Percentiles rank a stretch among this genome's conserved stretches.
Evolutionary conservation across 2,113 vertebrate genomes (phyloP).

Genomic region (Pungitius pungitius): DNA sequence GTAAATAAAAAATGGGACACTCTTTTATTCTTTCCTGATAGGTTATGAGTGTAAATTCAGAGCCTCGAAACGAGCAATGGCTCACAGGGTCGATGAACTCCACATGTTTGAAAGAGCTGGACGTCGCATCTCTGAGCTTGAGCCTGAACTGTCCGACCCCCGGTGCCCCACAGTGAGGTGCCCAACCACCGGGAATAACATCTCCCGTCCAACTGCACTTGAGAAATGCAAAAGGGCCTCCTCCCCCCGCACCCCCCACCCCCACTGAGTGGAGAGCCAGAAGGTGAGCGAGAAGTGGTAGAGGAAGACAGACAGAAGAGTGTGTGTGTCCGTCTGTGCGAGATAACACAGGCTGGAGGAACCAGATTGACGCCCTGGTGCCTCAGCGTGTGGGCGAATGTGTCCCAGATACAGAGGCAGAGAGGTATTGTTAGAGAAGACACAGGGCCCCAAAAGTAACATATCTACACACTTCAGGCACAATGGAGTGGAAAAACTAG

Average conservation of each 20-base stretch:
- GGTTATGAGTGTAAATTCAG: neutral
- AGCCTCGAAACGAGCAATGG: neutral
- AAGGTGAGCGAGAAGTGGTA: conserved; percentile 26
- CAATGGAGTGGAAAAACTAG: conserved; percentile 18
- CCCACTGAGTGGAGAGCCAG: neutral
- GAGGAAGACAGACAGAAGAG: conserved; percentile 6
- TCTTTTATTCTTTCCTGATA: conserved; percentile 11
- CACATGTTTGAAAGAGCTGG: conserved; percentile 16
- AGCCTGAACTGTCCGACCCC: conserved; percentile 34
- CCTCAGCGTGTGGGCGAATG: conserved; percentile 24
- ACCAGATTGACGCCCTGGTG: conserved; percentile 19
- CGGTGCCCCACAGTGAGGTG: conserved; percentile 7
- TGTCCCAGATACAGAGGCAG: conserved; percentile 43
- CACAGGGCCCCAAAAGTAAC: conserved; percentile 7
- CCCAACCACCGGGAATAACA: conserved; percentile 45
- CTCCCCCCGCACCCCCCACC: conserved; percentile 30
- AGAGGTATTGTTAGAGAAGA: conserved; percentile 13
- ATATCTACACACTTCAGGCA: conserved; percentile 14
- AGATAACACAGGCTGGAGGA: conserved; percentile 40
- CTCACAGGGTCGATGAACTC: conserved; percentile 8
- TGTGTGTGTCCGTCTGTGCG: neutral
- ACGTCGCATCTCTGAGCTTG: conserved; percentile 1
- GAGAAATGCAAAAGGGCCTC: conserved; percentile 55
- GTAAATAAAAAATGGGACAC: neutral
- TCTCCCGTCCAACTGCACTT: conserved; percentile 59